phyloP scores from a whole-genome alignment of 2,113 vertebrate genomes.

The Calyptomena viridis region DNA sequence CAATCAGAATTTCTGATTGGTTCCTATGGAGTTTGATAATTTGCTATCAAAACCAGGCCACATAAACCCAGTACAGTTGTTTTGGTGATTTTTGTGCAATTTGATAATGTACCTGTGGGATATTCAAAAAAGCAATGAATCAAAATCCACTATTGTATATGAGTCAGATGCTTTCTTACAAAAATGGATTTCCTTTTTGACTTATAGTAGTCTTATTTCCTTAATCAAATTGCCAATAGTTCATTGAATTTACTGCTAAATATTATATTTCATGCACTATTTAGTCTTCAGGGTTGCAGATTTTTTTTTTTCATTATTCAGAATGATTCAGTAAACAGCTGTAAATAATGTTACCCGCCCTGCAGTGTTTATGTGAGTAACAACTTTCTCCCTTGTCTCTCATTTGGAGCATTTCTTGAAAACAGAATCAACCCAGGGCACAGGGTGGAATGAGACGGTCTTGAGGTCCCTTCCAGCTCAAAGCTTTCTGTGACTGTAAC shows the following conservation, averaged over 20 bases:
- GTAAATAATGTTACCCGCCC: conserved; percentile 5
- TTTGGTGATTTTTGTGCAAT: background rate
- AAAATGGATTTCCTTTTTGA: background rate
- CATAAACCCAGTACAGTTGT: background rate
- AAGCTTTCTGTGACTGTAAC: background rate
- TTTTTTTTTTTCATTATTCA: background rate
- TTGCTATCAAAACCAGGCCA: background rate
- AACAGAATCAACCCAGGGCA: background rate
- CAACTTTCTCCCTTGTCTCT: background rate
- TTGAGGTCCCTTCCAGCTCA: background rate
- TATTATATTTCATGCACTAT: background rate
- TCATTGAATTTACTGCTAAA: conserved; percentile 9
- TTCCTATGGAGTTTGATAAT: background rate
- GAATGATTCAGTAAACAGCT: background rate
- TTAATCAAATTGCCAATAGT: background rate
- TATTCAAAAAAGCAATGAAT: background rate
- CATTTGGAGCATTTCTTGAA: background rate
- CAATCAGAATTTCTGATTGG: background rate
- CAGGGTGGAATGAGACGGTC: background rate
- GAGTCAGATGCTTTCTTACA: background rate
- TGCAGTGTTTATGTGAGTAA: background rate
- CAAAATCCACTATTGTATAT: background rate
- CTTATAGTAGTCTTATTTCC: background rate
- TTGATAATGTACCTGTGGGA: background rate
- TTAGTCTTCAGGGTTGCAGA: background rate